Evolutionary conservation across 35 echinoderm and acorn worm species (phyloP), one percentile per base, ranked within the genome.

Genomic region (Ophiothrix spiculata): DNA sequence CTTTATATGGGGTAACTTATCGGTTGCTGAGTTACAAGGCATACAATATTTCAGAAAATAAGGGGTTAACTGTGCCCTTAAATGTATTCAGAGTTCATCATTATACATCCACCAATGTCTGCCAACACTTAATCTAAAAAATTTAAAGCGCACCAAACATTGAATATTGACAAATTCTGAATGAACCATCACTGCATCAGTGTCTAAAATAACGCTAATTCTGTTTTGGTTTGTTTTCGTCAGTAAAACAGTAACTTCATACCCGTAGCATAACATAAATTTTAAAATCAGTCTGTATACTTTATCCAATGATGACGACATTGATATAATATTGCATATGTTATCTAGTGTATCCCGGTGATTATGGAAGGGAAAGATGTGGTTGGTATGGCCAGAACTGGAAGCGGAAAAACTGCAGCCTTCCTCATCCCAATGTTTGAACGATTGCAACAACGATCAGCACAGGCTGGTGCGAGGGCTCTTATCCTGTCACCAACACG

Each of bases 291-390:
- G n/a, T 63, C n/a, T 63, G n/a, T 63, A 28, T 63, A 15, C 14
- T 15, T 15, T 63, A 63, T 63, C 14, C 56, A 15, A 15, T 28
- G 14, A 63, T 63, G n/a, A 28, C 56, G n/a, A 15, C 56, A 63
- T 63, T 14, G 56, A 63, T 15, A 63, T 15, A 15, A 63, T 28
- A 15, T 63, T 63, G 56, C 14, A 63, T 15, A n/a, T n/a, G n/a
- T n/a, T n/a, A 75, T 87, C 0, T 54, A 97, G 95, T 93, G 91
- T 41, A 97, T 97, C 33, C 95, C 95, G 14, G 81, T 93, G 1
- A 90, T 97, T 8, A 97, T 97, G 95, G 95, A 97, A 45, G 95
- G 91, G 13, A 92, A 91, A 73, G 95, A 97, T 81, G 95, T 97
- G 29, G 95, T 97, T 83, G 95, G 84, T 34, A 97, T 97, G 95